Evolutionary conservation across 2,797 vertebrate species (phyloP).

Genomic region (Picus viridis): DNA sequence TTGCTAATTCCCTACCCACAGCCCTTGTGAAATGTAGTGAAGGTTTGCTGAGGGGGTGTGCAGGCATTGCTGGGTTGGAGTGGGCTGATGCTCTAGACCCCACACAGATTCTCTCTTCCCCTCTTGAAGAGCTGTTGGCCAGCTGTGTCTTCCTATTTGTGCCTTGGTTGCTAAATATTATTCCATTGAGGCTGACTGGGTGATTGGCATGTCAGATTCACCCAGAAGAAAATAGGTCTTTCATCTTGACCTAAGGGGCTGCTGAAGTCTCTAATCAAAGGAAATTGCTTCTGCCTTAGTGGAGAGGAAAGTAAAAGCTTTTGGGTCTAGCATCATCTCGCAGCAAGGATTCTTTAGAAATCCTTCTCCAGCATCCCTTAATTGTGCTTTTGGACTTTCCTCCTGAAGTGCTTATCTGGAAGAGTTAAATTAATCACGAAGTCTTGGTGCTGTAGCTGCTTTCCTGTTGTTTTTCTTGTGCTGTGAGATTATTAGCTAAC

Average conservation of each 20-base stretch:
- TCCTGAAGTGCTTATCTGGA: conserved; percentile 35
- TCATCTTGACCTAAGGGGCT: conserved; percentile 44
- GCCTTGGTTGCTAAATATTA: background rate
- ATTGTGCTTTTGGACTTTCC: conserved; percentile 32
- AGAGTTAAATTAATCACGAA: conserved; percentile 60
- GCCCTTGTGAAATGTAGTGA: background rate
- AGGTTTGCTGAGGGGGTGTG: background rate
- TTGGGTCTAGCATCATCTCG: conserved; percentile 36
- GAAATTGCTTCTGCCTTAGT: conserved; percentile 35
- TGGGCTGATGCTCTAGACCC: background rate
- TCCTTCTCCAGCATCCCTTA: conserved; percentile 37
- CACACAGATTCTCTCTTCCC: background rate
- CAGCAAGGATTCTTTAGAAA: conserved; percentile 56
- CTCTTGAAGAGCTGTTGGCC: background rate
- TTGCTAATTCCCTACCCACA: conserved; percentile 12
- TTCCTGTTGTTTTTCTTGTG: conserved; percentile 32
- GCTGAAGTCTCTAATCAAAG: conserved; percentile 46
- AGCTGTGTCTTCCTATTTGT: background rate
- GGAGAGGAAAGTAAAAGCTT: conserved; percentile 35
- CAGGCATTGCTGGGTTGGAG: background rate
- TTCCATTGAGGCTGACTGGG: background rate
- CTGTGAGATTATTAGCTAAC: conserved; percentile 40
- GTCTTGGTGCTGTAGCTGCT: background rate
- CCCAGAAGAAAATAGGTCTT: background rate
- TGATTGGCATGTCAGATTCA: conserved; percentile 14